Evolutionary conservation across 2,888 invertebrate species (phyloP), one percentile per base, ranked within the genome.

Genomic region (Limnephilus rhombicus): DNA sequence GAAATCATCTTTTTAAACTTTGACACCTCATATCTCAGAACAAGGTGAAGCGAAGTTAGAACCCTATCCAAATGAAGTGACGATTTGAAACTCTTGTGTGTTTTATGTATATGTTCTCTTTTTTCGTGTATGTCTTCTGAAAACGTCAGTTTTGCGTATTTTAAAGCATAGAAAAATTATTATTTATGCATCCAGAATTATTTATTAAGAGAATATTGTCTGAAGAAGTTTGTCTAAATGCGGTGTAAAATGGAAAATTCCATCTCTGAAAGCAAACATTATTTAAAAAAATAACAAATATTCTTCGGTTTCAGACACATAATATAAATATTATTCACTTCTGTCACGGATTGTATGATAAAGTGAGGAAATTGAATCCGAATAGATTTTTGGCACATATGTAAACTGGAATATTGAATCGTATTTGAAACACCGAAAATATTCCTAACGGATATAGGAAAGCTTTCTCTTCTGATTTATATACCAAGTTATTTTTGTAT

Each of bases 361-460:
- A 89, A 89, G 88, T 89, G 88, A 80, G 88, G 88, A 89, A 89
- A 89, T 89, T 80, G 88, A 89, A 89, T 89, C n/a, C 88, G 80
- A 45, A 68, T 89, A 80, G 80, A 80, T 89, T 89, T 89, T 80
- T 89, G 88, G 88, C 88, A 89, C 88, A 89, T 80, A 86, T 49
- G 49, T 86, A 86, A 89, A 89, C 31, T 80, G 31, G 80, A 89
- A 89, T 89, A 80, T 37, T 68, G 80, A 80, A 89, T 80, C 87
- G n/a, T n/a, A 41, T 89, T 89, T 80, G 45, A 45, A 49, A 86
- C 49, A 86, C 45, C 53, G 45, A 86, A 86, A 85, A 86, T 86
- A 86, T 86, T 86, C 45, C n/a, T 80, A 89, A 80, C 80, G 88
- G 88, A 89, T 80, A 89, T 89, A 15, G 80, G 88, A 18, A 89